These are phyloP conservation scores for Chrysogorgia sp. DNA, from an alignment of 92 coral and sea anemone species.

Conservation along the genomic window DNA sequence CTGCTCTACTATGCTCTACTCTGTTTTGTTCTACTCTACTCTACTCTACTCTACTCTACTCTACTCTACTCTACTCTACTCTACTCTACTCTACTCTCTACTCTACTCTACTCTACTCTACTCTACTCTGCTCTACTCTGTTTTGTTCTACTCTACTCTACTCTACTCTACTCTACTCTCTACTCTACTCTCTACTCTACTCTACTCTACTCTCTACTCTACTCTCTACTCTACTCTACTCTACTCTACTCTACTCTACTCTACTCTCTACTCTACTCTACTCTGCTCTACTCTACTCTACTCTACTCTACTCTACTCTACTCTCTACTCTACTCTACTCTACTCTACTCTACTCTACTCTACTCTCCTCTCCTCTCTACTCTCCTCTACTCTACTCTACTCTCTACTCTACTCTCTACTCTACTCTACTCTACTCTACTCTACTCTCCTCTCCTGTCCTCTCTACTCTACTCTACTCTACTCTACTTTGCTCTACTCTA, in stretches of 20 bases:
- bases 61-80: conserved; percentile 34
- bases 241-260: conserved; percentile 51
- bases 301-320: conserved; percentile 52
- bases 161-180: conserved; percentile 20
- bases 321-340: conserved; percentile 35
- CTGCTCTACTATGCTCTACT: conserved; percentile 40
- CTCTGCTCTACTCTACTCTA: conserved; percentile 49
- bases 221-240: conserved; percentile 36
- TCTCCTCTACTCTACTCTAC: conserved; percentile 52
- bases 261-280: conserved; percentile 49
- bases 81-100: conserved; percentile 18
- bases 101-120: conserved; percentile 22
- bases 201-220: conserved; percentile 7
- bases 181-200: not conserved
- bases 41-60: conserved; percentile 36
- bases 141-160: conserved; percentile 3
- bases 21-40: conserved; percentile 28
- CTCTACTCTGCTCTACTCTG: conserved; percentile 22
- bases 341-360: conserved; percentile 17
- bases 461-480: conserved; percentile 18
- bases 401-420: conserved; percentile 46
- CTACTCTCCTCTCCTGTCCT: conserved; percentile 24
- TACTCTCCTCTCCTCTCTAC: conserved; percentile 42
- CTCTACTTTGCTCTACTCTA: not conserved
- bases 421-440: conserved; percentile 48